Evolutionary conservation across 2,113 vertebrate genomes (phyloP).

Genomic region (Caranx melampygus): DNA sequence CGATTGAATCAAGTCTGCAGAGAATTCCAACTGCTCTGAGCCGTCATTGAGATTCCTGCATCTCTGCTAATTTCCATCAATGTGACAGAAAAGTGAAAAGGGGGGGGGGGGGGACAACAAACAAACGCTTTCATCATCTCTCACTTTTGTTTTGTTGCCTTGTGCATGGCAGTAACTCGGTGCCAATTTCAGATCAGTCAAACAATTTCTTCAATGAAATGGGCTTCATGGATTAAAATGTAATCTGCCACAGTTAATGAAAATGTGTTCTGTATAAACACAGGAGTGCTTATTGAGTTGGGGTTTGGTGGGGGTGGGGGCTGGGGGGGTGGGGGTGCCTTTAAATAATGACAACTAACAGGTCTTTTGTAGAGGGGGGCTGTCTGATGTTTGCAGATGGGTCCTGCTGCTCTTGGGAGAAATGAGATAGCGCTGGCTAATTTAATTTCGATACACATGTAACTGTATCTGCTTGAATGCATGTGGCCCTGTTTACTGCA

Average conservation of each 20-base stretch:
- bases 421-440: constrained; percentile 67
- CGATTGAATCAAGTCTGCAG: constrained; percentile 37
- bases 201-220: constrained; percentile 72
- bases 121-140: constrained; percentile 59
- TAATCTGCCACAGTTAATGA: constrained; percentile 78
- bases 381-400: constrained; percentile 73
- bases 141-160: constrained; percentile 55
- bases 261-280: constrained; percentile 71
- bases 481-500: constrained; percentile 61
- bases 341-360: constrained; percentile 61
- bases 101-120: constrained; percentile 33
- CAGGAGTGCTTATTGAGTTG: constrained; percentile 68
- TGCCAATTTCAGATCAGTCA: constrained; percentile 67
- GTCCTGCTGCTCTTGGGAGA: constrained; percentile 58
- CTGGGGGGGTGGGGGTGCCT: constrained; percentile 44
- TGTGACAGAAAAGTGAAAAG: constrained; percentile 42
- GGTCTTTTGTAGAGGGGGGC: constrained; percentile 56
- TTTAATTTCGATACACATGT: constrained; percentile 68
- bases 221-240: constrained; percentile 77
- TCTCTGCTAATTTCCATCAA: constrained; percentile 66
- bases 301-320: constrained; percentile 48
- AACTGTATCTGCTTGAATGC: constrained; percentile 59
- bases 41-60: constrained; percentile 49
- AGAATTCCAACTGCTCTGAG: constrained; percentile 43
- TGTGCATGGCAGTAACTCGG: constrained; percentile 44